Base-by-base conservation (phyloP, 1,140 invertebrate species). In the Ctenoplectra terminalis region DNA sequence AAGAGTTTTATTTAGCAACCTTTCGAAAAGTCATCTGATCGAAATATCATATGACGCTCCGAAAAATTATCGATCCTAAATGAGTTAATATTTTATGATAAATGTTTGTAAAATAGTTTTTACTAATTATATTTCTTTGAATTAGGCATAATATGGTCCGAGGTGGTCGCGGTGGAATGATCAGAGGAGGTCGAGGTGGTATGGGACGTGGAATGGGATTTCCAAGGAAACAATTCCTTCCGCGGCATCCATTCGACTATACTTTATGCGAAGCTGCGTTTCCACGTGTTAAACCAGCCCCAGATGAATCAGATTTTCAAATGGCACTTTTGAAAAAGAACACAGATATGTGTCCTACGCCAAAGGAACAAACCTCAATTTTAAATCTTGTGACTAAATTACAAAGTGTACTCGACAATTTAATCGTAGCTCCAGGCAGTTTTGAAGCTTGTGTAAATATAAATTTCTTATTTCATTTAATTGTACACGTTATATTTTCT, bases 361-460 rank as follows among this genome's bases (percentile, higher is more conserved):
- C 98, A 0, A 95, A 96, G 70, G 98, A 99, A 90, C 98, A 99
- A 94, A 96, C 97, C 3, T 96, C 98, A 0, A 97, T 99, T 70
- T 95, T 98, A 31, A 98, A 98, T 93, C 95, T 99, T 9, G 98
- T 99, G 52, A 98, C 98, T 17, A 99, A 99, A 92, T 95, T 99
- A 40, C 98, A 99, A 91, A 96, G 96, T 52, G 98, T 99, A 54
- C 94, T 99, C 56, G 98, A 99, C 91, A 99, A 98, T 92, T 93
- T 99, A 26, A 98, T 99, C 66, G 96, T 99, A 0, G 97, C 98
- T 20, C 98, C 99, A 0, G 98, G 97, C 17, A 96, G 96, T 86
- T 99, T 99, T 94, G 98, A 99, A 92, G 98, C 98, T 83, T 99
- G 98, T 94, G 98, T 99, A 95, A 96, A 97, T 97, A 89, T 87